Percentiles rank a stretch among this genome's conserved stretches.
Evolutionary conservation across 92 coral and sea anemone genomes (phyloP).

Genomic region (Virgularia gustaviana): DNA sequence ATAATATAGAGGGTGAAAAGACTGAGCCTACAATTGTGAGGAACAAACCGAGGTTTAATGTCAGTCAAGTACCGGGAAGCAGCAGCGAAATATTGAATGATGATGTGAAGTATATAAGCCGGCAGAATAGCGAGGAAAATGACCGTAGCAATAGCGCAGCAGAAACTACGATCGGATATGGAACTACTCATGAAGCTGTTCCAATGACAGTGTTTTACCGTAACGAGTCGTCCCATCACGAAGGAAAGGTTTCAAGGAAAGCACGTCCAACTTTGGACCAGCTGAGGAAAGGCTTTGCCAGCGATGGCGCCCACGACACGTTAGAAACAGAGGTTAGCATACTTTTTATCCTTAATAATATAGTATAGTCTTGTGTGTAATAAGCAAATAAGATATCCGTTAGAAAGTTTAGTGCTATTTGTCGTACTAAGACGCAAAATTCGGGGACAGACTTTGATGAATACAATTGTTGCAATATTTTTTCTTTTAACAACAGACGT

Average conservation of each 20-base stretch:
- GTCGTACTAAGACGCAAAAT: no score
- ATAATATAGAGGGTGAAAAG: background rate
- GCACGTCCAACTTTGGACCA: constrained; percentile 87
- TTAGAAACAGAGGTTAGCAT: constrained; percentile 25
- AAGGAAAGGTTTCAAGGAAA: constrained; percentile 55
- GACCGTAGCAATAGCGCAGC: constrained; percentile 10
- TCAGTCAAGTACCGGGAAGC: background rate
- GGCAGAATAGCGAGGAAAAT: background rate
- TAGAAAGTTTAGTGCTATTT: no score
- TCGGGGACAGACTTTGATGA: no score
- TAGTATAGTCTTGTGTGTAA: no score
- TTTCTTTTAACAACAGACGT: no score
- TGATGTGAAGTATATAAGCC: constrained; percentile 20
- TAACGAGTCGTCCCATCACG: constrained; percentile 63
- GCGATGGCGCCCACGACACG: constrained; percentile 68
- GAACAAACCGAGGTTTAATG: constrained; percentile 14
- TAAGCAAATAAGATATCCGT: no score
- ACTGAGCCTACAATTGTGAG: background rate
- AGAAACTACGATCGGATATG: constrained; percentile 71
- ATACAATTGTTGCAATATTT: no score
- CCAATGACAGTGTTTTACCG: constrained; percentile 98
- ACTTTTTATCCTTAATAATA: no score
- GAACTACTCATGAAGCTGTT: constrained; percentile 87
- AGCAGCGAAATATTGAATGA: background rate
- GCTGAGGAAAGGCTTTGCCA: constrained; percentile 92